Base-by-base conservation (phyloP, 1,140 invertebrate species). In the Pogonognathellus flavescens region DNA sequence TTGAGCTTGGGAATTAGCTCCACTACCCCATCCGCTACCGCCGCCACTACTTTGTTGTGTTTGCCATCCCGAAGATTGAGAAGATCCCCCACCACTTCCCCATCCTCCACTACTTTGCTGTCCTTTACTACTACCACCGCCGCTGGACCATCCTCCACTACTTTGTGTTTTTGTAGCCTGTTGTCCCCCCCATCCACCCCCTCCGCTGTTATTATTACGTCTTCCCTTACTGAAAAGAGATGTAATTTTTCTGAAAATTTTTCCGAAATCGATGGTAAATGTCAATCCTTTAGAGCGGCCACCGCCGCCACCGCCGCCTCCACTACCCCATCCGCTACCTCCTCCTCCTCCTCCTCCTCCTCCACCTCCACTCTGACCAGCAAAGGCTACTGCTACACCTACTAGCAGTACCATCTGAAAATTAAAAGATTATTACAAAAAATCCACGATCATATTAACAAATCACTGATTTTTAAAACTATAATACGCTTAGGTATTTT, bases 251-350 rank as follows among this genome's bases (percentile, higher is more conserved):
- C 82, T 16, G 60, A 62, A 72, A 11, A 62, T 52, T 41, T 84
- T 70, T 2, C 82, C 82, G 14, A 66, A 62, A 20, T 66, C 41
- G 10, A 50, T 14, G 13, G 41, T 70, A 70, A 84, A 25, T 16
- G 49, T 72, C 6, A 70, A 6, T 55, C 70, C 70, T 50, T 76
- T 76, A 14, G 66, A 84, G 10, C 83, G 52, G 16, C 83, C 83
- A 1, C 60, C 60, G 4, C 83, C 83, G 18, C 83, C 83, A 0
- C 53, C 52, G 16, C 83, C 60, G 31, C 83, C 18, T 20, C 80
- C 52, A 0, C 80, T 14, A 6, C 82, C 70, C 18, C 70, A 14
- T n/a, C 70, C 31, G 14, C 22, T 22, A 3, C 66, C 66, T 14
- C 66, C 66, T 9, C 66, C 62, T 25, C 66, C 62, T 7, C 62